Evolutionary conservation across 2,113 vertebrate species (phyloP).

Genomic region (Melanotaenia duboulayi): DNA sequence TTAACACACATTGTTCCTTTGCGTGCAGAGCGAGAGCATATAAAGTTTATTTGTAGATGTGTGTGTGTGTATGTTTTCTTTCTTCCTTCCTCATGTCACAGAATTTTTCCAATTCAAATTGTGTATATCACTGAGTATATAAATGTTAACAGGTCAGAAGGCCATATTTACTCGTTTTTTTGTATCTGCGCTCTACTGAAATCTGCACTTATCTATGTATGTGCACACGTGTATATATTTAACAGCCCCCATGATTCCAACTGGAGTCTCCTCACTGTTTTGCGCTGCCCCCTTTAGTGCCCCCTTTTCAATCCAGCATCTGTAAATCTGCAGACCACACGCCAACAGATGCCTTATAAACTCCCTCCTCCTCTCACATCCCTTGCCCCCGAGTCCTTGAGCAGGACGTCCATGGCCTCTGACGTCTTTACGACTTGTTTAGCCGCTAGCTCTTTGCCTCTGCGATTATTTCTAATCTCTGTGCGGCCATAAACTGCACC

Average conservation of each 20-base stretch:
- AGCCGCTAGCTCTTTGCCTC: constrained; percentile 71
- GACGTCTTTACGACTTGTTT: constrained; percentile 81
- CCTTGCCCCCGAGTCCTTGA: constrained; percentile 79
- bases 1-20: not conserved
- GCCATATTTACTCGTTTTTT: constrained; percentile 18
- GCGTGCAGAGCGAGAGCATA: not conserved
- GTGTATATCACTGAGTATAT: constrained; percentile 41
- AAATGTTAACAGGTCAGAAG: constrained; percentile 49
- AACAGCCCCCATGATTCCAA: constrained; percentile 63
- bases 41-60: not conserved
- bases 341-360: constrained; percentile 72
- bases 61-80: constrained; percentile 4
- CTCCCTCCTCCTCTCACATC: constrained; percentile 28
- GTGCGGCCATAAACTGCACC: constrained; percentile 53
- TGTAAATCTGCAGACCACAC: constrained; percentile 70
- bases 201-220: constrained; percentile 28
- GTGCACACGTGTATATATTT: constrained; percentile 44
- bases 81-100: constrained; percentile 3
- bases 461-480: constrained; percentile 78
- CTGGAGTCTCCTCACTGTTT: constrained; percentile 48
- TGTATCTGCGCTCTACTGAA: constrained; percentile 29
- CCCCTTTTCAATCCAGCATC: constrained; percentile 41
- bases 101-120: constrained; percentile 43
- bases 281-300: constrained; percentile 10
- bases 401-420: constrained; percentile 63